Conservation (phyloP, 2,797 vertebrate species). For the Adrianichthys oophorus region DNA sequence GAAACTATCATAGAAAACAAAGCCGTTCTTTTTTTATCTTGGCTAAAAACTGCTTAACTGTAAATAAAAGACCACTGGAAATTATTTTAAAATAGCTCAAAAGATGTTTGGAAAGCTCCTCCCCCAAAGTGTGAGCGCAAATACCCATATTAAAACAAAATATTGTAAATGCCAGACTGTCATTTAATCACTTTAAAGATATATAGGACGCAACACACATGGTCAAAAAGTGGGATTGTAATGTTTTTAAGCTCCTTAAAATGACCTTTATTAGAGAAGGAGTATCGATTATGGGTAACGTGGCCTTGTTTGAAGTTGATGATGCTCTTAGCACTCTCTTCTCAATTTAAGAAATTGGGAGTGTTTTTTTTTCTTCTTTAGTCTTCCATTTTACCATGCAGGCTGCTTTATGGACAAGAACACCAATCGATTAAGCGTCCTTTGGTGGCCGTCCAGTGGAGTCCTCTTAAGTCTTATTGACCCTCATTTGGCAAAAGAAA, state of each 20-base stretch:
- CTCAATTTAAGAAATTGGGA: constrained; percentile 25
- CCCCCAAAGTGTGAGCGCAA: constrained; percentile 26
- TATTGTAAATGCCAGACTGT: constrained; percentile 1
- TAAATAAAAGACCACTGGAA: no score
- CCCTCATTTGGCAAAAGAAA: constrained; percentile 44
- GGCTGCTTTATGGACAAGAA: constrained; percentile 54
- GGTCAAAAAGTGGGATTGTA: constrained; percentile 29
- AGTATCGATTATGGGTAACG: constrained; percentile 31
- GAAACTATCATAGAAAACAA: no score
- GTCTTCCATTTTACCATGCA: constrained; percentile 43
- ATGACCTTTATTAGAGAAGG: constrained; percentile 39
- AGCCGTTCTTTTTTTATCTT: no score
- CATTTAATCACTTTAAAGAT: constrained; percentile 11
- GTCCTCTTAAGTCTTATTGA: constrained; percentile 53
- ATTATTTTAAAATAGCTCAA: no score
- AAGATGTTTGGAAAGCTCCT: constrained; percentile 7
- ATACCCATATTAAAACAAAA: constrained; percentile 12
- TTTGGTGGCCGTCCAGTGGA: constrained; percentile 40
- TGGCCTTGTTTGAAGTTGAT: constrained; percentile 44
- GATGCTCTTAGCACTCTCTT: constrained; percentile 48
- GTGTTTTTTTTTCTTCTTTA: constrained; percentile 7
- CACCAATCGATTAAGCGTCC: constrained; percentile 57
- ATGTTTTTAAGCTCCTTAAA: constrained; percentile 46
- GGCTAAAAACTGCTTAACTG: no score
- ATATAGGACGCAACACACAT: constrained; percentile 21